These are phyloP conservation scores for Montipora foliosa DNA, from an alignment of 64 coral and sea anemone genomes.

Conservation along the genomic window DNA sequence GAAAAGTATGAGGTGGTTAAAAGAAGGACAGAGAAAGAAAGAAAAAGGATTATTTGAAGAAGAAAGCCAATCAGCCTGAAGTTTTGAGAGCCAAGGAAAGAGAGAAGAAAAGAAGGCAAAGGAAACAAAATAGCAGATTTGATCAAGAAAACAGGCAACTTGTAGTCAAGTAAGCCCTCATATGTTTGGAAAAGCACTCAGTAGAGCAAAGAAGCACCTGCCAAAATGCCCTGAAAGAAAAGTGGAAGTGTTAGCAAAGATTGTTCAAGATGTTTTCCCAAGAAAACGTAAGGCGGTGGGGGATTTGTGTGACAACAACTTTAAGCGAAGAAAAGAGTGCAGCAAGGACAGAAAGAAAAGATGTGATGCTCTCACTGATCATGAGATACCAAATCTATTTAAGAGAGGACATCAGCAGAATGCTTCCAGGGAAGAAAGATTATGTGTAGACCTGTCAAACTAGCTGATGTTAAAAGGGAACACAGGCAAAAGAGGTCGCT, in stretches of 20 bases:
- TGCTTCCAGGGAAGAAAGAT: conserved; percentile 60
- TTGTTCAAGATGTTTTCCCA: conserved; percentile 34
- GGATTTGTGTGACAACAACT: conserved; percentile 35
- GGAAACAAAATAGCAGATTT: no score
- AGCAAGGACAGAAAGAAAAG: conserved; percentile 49
- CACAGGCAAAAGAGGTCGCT: not conserved
- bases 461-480: conserved; percentile 57
- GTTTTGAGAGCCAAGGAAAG: no score
- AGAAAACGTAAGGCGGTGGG: conserved; percentile 40
- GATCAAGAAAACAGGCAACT: no score
- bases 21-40: no score
- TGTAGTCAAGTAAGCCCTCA: no score
- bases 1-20: no score
- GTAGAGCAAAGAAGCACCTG: no score
- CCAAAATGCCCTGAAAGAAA: conserved; percentile 51
- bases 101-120: no score
- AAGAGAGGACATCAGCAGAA: conserved; percentile 52
- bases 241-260: conserved; percentile 47
- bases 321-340: conserved; percentile 40
- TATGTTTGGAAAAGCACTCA: no score
- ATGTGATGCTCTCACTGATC: conserved; percentile 57
- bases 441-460: conserved; percentile 57
- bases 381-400: conserved; percentile 49
- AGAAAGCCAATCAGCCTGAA: no score
- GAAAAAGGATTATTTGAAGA: no score